phyloP scores from a whole-genome alignment of 2,888 invertebrate species.

The Apocheima hispidaria region DNA sequence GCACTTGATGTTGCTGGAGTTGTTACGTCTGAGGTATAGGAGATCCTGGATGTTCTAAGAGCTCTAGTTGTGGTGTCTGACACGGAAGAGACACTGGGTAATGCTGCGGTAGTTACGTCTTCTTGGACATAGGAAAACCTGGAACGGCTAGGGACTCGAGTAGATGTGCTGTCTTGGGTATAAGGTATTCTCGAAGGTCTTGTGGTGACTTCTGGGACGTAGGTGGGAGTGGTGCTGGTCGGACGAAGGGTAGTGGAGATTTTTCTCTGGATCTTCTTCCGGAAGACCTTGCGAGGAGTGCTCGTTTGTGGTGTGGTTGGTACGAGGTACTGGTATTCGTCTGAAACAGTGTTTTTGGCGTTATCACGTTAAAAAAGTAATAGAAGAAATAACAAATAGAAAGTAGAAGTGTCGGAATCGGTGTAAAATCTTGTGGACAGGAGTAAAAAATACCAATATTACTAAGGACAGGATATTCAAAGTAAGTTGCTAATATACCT shows the following conservation, averaged over 20 bases:
- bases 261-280: constrained; percentile 69
- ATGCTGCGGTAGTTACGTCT: constrained; percentile 2
- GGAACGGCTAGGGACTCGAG: constrained; percentile 6
- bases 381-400: neutral
- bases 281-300: constrained; percentile 57
- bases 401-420: neutral
- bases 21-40: neutral
- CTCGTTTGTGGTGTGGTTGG: constrained; percentile 70
- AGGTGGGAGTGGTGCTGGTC: constrained; percentile 47
- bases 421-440: neutral
- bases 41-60: constrained; percentile 6
- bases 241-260: constrained; percentile 71
- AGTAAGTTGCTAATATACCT: too few relatives aligned
- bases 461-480: neutral
- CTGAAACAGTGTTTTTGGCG: constrained; percentile 54
- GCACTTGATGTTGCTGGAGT: neutral
- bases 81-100: neutral
- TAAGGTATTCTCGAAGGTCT: constrained; percentile 36
- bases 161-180: constrained; percentile 3
- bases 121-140: constrained; percentile 4
- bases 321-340: constrained; percentile 78
- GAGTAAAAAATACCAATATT: too few relatives aligned
- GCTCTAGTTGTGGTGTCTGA: neutral
- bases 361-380: constrained; percentile 6
- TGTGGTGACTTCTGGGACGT: constrained; percentile 39